Base-by-base conservation (phyloP, 2,888 invertebrate genomes). In the Augochlorella aurata region DNA sequence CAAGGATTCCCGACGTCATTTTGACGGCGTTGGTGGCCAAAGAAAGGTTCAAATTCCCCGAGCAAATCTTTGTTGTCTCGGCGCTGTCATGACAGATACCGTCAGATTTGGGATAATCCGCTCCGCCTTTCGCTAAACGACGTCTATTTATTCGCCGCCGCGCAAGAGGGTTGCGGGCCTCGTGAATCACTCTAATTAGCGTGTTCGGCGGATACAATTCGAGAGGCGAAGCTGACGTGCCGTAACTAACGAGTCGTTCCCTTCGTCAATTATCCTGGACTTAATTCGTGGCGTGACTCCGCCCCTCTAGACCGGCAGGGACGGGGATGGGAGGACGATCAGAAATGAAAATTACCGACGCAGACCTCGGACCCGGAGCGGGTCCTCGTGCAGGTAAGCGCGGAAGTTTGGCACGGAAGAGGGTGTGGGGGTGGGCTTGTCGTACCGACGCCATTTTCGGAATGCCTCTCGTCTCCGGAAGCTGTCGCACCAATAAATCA, bases 401-500 rank as follows among this genome's bases (percentile, higher is more conserved):
- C 77, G 82, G 74, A 83, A 85, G 76, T 86, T 86, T 72, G 69
- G 74, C 75, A 70, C 45, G 61, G 66, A 75, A 52, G 70, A 76
- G 75, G 73, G 66, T 67, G 65, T 24, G 47, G 58, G 65, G 63
- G 47, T 44, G 52, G 24, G 67, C 49, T 24, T 67, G 52, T 68
- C 69, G 66, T 69, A 73, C 77, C 63, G 78, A n/a, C 82, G 85
- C 90, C 89, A 89, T 90, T 91, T 90, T 88, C 86, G 78, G 87
- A 85, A 90, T 91, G 87, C 88, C 82, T 87, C 91, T 91, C 90
- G 91, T 91, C 91, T 88, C 81, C 88, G 88, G 89, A 91, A 91
- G 89, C 91, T 91, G 91, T 91, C 91, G 91, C 91, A 82, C 91
- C 90, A 88, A 91, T 91, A 91, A 91, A 91, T 91, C 91, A 91